Conservation (phyloP, 2,113 vertebrate species). For the Cromileptes altivelis region DNA sequence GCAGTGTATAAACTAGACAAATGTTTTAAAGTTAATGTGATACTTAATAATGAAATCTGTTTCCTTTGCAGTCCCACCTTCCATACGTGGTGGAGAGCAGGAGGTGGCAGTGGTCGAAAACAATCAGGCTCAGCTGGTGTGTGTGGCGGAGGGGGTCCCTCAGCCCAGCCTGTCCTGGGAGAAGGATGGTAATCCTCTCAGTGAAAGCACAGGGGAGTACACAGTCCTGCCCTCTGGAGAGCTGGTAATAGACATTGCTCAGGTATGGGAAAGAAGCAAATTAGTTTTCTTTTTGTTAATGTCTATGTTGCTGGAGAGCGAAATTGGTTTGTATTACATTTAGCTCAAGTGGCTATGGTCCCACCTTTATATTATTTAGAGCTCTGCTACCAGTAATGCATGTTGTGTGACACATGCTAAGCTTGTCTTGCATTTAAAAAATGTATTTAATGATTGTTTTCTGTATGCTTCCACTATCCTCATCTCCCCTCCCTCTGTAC, state of each 20-base stretch:
- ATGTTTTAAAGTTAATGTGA: neutral
- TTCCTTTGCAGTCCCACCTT: constrained; percentile 89
- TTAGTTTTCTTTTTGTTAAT: neutral
- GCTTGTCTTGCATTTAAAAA: neutral
- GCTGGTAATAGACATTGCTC: constrained; percentile 88
- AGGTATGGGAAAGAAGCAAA: constrained; percentile 80
- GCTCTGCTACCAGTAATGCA: too few species aligned
- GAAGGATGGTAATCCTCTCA: constrained; percentile 83
- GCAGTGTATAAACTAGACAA: neutral
- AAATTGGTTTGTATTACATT: neutral
- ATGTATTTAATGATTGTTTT: neutral
- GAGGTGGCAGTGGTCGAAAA: constrained; percentile 85
- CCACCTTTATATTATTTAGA: too few species aligned
- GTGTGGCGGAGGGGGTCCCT: constrained; percentile 91
- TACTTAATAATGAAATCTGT: neutral
- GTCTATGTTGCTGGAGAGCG: neutral
- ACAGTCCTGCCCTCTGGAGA: constrained; percentile 88
- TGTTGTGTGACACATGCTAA: too few species aligned
- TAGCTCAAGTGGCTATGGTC: neutral
- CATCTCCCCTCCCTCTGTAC: neutral
- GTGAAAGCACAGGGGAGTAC: constrained; percentile 85
- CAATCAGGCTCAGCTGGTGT: constrained; percentile 86
- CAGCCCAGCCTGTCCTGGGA: constrained; percentile 90
- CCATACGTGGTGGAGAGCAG: constrained; percentile 82
- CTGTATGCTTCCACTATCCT: neutral